Base-by-base conservation (phyloP, 2,113 vertebrate genomes). In the Tyto alba region DNA sequence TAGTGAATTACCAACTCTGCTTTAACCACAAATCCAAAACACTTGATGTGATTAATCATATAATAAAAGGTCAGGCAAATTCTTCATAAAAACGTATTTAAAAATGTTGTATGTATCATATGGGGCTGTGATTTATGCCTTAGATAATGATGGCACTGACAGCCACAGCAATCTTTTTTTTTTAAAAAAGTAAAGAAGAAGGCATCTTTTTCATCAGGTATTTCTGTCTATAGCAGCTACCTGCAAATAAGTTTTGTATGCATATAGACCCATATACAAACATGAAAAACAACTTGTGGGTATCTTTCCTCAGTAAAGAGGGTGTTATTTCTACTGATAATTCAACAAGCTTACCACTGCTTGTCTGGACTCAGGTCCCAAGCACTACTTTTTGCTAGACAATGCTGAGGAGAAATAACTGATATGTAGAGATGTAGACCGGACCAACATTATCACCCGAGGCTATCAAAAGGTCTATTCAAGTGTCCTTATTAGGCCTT, bases 161-260 rank as follows among this genome's bases (percentile, higher is more conserved):
- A 63, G 25, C 4, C 2, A 9, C 48, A 64, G 13, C 2, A 9
- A 4, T 6, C 1, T 57, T 45, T n/a, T 32, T 29, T 20, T 47
- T 40, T n/a, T 16, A 16, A 4, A 25, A 48, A 47, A 62, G 10
- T n/a, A 89, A 68, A 48, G 12, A 36, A 40, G 71, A 79, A 69
- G 27, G 4, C 3, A 50, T 25, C 2, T 34, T 52, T 83, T 90
- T 11, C 10, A 53, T 5, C 2, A 7, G 21, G 11, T 34, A 36
- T 45, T 88, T 17, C 56, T 55, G 10, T 74, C 32, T 45, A 13
- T 26, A 27, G 34, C 17, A 56, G 22, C 32, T n/a, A 72, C 10
- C 17, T 26, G 27, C 20, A 72, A 72, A 40, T 63, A 71, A 32
- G 19, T 59, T 75, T 89, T 80, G 6, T 52, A 4, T 47, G 55